Base-by-base conservation (phyloP, 1,140 invertebrate genomes). In the Camponotus pennsylvanicus region DNA sequence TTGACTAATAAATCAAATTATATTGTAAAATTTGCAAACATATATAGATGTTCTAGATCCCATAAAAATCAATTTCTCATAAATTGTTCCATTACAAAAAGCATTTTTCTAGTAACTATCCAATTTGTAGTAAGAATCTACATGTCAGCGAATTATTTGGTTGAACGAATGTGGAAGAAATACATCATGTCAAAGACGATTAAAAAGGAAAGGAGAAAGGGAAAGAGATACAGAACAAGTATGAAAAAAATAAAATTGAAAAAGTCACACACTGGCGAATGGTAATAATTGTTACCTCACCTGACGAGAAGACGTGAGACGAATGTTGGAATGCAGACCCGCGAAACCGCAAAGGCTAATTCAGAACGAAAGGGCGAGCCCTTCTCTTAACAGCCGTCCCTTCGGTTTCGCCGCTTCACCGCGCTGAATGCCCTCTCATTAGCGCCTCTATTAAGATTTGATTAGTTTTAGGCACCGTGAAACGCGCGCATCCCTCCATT, bases 381-480 rank as follows among this genome's bases (percentile, higher is more conserved):
- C 61, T 52, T 42, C 63, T 82, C 76, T 79, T 89, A 87, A 45
- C 82, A 40, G 64, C 61, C 78, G 77, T 75, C 85, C 49, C 88
- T 78, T 69, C 66, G 27, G 40, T 63, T 59, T 64, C 66, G 52
- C 73, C 86, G 59, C 83, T 80, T 71, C 75, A 77, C 87, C 85
- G 88, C 80, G 57, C 80, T 90, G 89, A 93, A 94, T 94, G 92
- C 92, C 90, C 92, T 90, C 93, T 95, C 93, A 94, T 94, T 94
- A 95, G 91, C 93, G 91, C 88, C 91, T 91, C 92, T 93, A 94
- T 94, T 93, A 94, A 93, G 90, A 93, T 94, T 94, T 94, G 92
- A 94, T 94, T 94, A 93, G 92, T 92, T 89, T 79, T 90, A 88
- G 90, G 76, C 82, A 89, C 86, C 87, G 88, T 91, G 91, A 93